These are phyloP conservation scores for Tetragonisca angustula DNA, from an alignment of 2,888 invertebrate species.

Conservation along the genomic window DNA sequence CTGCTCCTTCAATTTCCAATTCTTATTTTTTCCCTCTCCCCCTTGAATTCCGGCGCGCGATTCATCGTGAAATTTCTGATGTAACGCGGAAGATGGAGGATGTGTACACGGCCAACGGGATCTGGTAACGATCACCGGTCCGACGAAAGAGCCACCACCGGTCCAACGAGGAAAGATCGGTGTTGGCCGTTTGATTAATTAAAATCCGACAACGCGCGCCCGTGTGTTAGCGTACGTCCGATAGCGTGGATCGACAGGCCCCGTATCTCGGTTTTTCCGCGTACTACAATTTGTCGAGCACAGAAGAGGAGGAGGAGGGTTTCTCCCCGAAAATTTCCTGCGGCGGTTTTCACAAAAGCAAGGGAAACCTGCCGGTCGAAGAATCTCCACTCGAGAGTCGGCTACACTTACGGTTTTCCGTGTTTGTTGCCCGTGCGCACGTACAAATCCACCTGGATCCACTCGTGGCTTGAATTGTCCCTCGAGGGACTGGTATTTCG, in stretches of 20 bases:
- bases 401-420: conserved; percentile 28
- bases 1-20: conserved; percentile 57
- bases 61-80: conserved; percentile 36
- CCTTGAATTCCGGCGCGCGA: neutral
- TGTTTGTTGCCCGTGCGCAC: conserved; percentile 17
- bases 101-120: conserved; percentile 11
- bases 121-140: conserved; percentile 55
- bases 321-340: conserved; percentile 66
- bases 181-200: conserved; percentile 75
- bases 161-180: conserved; percentile 39
- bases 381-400: conserved; percentile 42
- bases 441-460: neutral
- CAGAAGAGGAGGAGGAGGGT: too few species aligned
- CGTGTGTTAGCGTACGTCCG: conserved; percentile 71
- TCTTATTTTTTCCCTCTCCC: conserved; percentile 50
- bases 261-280: conserved; percentile 62
- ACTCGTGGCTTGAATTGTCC: conserved; percentile 33
- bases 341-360: conserved; percentile 66
- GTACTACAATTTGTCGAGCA: conserved; percentile 72
- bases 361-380: conserved; percentile 50
- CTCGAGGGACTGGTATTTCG: conserved; percentile 14
- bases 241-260: conserved; percentile 42
- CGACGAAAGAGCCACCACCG: conserved; percentile 48
- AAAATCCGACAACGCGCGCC: conserved; percentile 72
- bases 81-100: neutral